Evolutionary conservation across 2,113 vertebrate genomes (phyloP).

Genomic region (Rhadina sibilatrix): DNA sequence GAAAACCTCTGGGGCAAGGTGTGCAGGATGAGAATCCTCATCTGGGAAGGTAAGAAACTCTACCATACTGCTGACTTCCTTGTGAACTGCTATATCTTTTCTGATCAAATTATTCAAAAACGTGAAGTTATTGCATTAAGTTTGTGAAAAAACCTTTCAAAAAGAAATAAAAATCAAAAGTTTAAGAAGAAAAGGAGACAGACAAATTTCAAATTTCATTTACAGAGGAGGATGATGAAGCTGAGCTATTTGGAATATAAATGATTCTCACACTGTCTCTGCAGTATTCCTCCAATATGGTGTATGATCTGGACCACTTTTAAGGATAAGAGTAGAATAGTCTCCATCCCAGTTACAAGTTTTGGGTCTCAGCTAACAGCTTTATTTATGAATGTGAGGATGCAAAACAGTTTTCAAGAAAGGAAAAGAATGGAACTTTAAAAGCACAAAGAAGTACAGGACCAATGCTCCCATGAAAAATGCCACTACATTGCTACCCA

Average conservation of each 20-base stretch:
- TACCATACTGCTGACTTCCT: neutral
- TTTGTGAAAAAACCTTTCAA: neutral
- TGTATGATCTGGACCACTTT: neutral
- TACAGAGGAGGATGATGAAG: neutral
- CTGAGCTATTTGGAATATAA: neutral
- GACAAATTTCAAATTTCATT: neutral
- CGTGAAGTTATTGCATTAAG: constrained; percentile 32
- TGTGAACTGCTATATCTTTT: neutral
- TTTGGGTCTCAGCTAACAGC: constrained; percentile 29
- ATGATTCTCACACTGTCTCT: neutral
- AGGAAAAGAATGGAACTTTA: neutral
- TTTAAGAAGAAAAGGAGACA: neutral
- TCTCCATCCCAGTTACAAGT: neutral
- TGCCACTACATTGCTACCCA: constrained; percentile 12
- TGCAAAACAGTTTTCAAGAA: constrained; percentile 21
- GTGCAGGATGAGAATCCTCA: neutral
- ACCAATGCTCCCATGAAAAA: constrained; percentile 44
- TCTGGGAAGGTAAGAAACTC: neutral
- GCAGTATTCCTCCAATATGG: neutral
- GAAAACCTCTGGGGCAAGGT: constrained; percentile 10
- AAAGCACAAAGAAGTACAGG: constrained; percentile 33
- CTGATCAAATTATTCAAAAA: neutral
- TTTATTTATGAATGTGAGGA: constrained; percentile 38
- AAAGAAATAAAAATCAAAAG: neutral
- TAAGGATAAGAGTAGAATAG: constrained; percentile 21